A percentile compares a stretch with the other conserved stretches of the same genome.
Evolutionary conservation across 2,797 vertebrate genomes (phyloP).

Genomic region (Mus caroli): DNA sequence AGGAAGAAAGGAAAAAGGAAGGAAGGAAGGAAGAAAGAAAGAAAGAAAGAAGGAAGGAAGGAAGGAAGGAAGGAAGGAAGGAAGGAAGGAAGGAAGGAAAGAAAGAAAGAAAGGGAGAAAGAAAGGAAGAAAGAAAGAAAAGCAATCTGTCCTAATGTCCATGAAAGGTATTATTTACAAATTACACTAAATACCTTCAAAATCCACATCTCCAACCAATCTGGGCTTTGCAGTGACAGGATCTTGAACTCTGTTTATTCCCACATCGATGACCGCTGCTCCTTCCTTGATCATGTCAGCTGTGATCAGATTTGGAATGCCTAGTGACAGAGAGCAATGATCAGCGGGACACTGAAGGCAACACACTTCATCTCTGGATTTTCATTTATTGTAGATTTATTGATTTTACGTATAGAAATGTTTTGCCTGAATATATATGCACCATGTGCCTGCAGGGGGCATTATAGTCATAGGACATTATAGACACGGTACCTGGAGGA

Average conservation of each 20-base stretch:
- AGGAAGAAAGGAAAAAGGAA: no score
- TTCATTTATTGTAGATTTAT: background rate
- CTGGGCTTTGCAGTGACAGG: conserved; percentile 93
- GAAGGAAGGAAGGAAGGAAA: background rate
- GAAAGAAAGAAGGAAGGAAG: no score
- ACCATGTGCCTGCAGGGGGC: background rate
- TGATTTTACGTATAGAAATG: background rate
- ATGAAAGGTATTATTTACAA: conserved; percentile 31
- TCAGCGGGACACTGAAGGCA: conserved; percentile 8
- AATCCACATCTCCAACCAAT: conserved; percentile 98
- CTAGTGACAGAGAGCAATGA: conserved; percentile 84
- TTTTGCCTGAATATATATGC: background rate
- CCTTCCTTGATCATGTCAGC: conserved; percentile 99
- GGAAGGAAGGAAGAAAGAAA: no score
- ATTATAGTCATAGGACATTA: background rate
- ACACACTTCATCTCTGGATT: background rate
- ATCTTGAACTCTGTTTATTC: conserved; percentile 95
- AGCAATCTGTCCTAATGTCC: conserved; percentile 32
- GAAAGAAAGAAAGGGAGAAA: background rate
- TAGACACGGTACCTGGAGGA: background rate
- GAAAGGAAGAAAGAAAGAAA: background rate
- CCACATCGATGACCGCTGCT: conserved; percentile 96
- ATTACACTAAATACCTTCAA: conserved; percentile 92
- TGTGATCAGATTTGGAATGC: conserved; percentile 98
- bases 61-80: background rate